Base-by-base conservation (phyloP, 2,888 invertebrate genomes). In the Noctua fimbriata region DNA sequence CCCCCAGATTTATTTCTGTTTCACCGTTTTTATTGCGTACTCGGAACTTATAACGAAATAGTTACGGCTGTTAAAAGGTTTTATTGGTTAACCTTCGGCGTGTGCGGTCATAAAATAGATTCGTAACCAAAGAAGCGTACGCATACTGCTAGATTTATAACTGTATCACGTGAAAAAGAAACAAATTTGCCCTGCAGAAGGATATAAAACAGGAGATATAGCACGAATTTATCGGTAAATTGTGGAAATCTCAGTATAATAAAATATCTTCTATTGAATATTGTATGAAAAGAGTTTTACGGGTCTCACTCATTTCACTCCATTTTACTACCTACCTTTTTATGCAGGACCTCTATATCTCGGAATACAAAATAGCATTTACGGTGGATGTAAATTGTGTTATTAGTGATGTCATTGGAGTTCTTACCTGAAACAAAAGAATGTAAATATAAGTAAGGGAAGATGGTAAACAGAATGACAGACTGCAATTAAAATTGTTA, bases 21-120 rank as follows among this genome's bases (percentile, higher is more conserved):
- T 94, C 94, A 94, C 94, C 92, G 92, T 95, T 96, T 96, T 97
- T 96, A 97, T 96, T 96, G 95, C 96, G 95, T 94, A 96, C 95
- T 96, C 94, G 93, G 96, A 96, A 96, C 96, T 96, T 95, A 96
- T 96, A 96, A 96, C 95, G 95, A 96, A 96, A 96, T 96, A 96
- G 96, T 96, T 95, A 96, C 95, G 96, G 95, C 95, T 96, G 96
- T 96, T 96, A 96, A 96, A 96, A 96, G 96, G 95, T 97, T 97
- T 97, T 97, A 97, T 96, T 96, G 96, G 97, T 96, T 96, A 96
- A 96, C 96, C 96, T 97, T 97, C 94, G 95, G 94, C 94, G 94
- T 95, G 94, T 94, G 95, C 93, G 95, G 95, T 94, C 94, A 95
- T 97, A 96, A 97, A 97, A 97, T 96, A 94, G 95, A 96, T 97